Conservation (phyloP, 2,888 invertebrate species). For the Drosophila cyrtoloma region DNA sequence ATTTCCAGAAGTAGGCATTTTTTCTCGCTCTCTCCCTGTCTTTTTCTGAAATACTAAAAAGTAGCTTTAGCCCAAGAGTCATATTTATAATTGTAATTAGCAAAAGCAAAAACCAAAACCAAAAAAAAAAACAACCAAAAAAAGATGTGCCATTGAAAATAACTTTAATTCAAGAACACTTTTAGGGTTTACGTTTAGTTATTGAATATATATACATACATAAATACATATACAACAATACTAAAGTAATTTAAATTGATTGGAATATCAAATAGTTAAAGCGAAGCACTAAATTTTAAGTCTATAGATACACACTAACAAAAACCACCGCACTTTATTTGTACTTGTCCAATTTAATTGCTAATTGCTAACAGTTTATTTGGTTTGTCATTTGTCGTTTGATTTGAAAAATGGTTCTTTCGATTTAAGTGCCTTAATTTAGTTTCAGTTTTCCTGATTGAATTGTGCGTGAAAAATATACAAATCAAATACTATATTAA, state of each 20-base stretch:
- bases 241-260: constrained; percentile 46
- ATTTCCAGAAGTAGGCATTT: constrained; percentile 29
- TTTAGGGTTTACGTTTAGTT: constrained; percentile 52
- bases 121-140: constrained; percentile 15
- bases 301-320: constrained; percentile 38
- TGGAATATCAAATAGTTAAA: constrained; percentile 51
- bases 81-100: constrained; percentile 24
- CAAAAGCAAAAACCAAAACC: constrained; percentile 10
- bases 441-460: constrained; percentile 47
- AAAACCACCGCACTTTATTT: constrained; percentile 76
- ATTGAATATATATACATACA: constrained; percentile 23
- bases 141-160: constrained; percentile 72
- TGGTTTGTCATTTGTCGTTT: constrained; percentile 30
- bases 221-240: constrained; percentile 53
- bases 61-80: constrained; percentile 22
- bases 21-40: constrained; percentile 7
- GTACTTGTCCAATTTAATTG: constrained; percentile 60
- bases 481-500: constrained; percentile 21
- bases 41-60: constrained; percentile 15
- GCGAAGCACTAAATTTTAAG: constrained; percentile 61
- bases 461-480: constrained; percentile 36
- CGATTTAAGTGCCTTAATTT: constrained; percentile 79
- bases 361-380: constrained; percentile 45
- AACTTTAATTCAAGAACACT: constrained; percentile 58
- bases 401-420: constrained; percentile 35